phyloP scores from a whole-genome alignment of 1,140 invertebrate species.

The Cotesia typhae region DNA sequence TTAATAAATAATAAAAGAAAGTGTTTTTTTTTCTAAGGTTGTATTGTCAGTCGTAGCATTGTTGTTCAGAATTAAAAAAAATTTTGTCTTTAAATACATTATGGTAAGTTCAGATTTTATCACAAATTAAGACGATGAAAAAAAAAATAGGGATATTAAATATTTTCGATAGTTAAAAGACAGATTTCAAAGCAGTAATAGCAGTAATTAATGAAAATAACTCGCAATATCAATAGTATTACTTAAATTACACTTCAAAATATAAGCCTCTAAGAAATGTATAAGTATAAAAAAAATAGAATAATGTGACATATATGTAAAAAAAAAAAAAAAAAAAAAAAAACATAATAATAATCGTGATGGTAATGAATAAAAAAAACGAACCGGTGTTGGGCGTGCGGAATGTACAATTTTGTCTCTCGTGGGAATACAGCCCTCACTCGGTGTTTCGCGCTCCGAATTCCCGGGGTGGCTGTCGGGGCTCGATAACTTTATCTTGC shows the following conservation, averaged over 20 bases:
- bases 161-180: too few relatives aligned
- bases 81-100: too few relatives aligned
- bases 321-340: background rate
- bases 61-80: too few relatives aligned
- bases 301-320: background rate
- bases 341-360: background rate
- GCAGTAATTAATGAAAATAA: too few relatives aligned
- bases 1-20: too few relatives aligned
- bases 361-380: background rate
- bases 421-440: background rate
- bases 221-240: too few relatives aligned
- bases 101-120: too few relatives aligned
- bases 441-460: slow-evolving; percentile 26
- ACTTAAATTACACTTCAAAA: background rate
- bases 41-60: too few relatives aligned
- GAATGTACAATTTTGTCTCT: slow-evolving; percentile 6
- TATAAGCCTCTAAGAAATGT: background rate
- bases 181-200: too few relatives aligned
- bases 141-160: too few relatives aligned
- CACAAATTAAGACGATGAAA: too few relatives aligned
- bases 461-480: slow-evolving; percentile 5
- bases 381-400: background rate
- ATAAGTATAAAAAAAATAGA: background rate
- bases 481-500: slow-evolving; percentile 33
- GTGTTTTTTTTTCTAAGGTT: too few relatives aligned